Base-by-base conservation (phyloP, 2,113 vertebrate genomes). In the Ascaphus truei region DNA sequence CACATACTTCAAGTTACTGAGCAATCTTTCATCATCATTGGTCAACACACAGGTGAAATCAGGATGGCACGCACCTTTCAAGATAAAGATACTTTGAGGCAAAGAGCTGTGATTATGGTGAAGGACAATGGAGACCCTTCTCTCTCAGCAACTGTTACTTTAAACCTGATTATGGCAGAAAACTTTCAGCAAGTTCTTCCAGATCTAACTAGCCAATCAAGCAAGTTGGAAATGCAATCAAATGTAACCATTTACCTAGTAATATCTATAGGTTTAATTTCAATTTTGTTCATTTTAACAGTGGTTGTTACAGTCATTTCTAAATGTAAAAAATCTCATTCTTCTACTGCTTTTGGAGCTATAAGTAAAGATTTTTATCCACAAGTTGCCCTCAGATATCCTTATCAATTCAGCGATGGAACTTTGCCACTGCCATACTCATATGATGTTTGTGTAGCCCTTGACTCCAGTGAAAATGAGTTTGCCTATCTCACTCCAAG, bases 21-120 rank as follows among this genome's bases (percentile, higher is more conserved):
- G 66, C 87, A 84, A 34, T 81, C 86, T 43, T 77, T 90, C 50
- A 90, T 90, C 83, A 83, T 80, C 72, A 83, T 92, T 79, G 85
- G 82, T 43, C 76, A 77, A 76, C 84, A 88, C 74, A 89, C 83
- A 74, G 89, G 90, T 72, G 90, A 91, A 80, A 84, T 91, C 29
- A 83, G 85, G 79, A 87, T 81, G 60, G 58, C 76, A 62, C 82
- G 81, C 13, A 77, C 82, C 69, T 78, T 90, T 25, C 85, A 73
- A 77, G 88, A 90, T 68, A 88, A 81, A 77, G 87, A 92, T 75
- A 76, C 76, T 4, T 75, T 84, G 26, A 87, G 80, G 77, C 88
- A 92, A 67, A 85, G 78, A 75, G 80, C 91, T 55, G 62, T 77
- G 73, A 79, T 89, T 67, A 62, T 86, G 57, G 88, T 91, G 72